Conservation (phyloP, 2,113 vertebrate species). For the Microtus pennsylvanicus region DNA sequence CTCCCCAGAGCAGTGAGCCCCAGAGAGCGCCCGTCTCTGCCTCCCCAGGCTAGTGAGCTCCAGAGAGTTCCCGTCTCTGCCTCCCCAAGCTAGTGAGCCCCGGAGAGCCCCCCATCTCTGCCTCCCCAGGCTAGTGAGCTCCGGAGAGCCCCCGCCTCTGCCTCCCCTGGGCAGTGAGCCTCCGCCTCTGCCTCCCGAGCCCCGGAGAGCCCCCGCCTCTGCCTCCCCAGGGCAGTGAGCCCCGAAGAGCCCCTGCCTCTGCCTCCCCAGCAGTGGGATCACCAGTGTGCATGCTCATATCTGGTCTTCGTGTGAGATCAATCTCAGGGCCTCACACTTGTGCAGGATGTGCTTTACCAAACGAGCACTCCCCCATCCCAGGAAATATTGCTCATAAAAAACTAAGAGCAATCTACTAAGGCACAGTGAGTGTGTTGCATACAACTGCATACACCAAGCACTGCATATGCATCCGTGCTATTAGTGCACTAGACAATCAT, state of each 20-base stretch:
- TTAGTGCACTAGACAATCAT: neutral
- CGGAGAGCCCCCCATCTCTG: too few relatives aligned
- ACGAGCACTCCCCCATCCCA: neutral
- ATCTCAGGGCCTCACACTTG: neutral
- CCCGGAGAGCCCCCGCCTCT: too few relatives aligned
- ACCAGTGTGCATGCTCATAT: neutral
- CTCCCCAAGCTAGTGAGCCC: neutral
- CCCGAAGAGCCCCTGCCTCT: too few relatives aligned
- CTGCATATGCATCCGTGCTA: neutral
- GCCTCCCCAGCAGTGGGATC: neutral
- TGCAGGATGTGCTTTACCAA: neutral
- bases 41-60: too few relatives aligned
- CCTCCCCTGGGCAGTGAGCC: neutral
- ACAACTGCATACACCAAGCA: neutral
- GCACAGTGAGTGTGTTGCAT: neutral
- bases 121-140: too few relatives aligned
- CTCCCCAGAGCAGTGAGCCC: too few relatives aligned
- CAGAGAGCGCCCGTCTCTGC: too few relatives aligned
- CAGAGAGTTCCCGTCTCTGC: neutral
- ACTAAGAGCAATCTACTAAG: neutral
- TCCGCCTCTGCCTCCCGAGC: too few relatives aligned
- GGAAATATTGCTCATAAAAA: slow-evolving; percentile 28
- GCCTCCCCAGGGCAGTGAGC: too few relatives aligned
- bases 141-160: neutral
- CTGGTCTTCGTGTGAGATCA: neutral